Conservation (phyloP, 2,113 vertebrate genomes). For the Aythya baeri region DNA sequence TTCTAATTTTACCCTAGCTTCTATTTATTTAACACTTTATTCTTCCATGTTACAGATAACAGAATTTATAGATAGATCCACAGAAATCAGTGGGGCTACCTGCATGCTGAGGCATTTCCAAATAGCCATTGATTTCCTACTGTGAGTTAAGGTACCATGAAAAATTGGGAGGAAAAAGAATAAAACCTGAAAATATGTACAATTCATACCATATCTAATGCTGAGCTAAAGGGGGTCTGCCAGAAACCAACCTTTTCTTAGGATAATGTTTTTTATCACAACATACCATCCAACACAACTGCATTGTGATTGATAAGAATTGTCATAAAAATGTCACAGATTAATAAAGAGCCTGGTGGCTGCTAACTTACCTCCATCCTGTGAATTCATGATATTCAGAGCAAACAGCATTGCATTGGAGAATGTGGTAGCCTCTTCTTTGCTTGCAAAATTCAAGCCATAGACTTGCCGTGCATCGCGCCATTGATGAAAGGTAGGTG, state of each 20-base stretch:
- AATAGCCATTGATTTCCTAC: neutral
- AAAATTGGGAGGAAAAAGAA: neutral
- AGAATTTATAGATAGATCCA: neutral
- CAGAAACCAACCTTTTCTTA: neutral
- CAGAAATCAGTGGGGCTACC: neutral
- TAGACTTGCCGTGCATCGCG: constrained; percentile 97
- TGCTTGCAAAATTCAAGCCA: constrained; percentile 97
- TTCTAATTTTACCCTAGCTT: neutral
- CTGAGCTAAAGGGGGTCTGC: neutral
- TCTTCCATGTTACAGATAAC: neutral
- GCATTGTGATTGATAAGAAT: neutral
- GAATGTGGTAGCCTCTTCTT: constrained; percentile 97
- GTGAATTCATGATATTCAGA: constrained; percentile 96
- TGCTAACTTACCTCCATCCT: constrained; percentile 88
- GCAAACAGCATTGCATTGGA: constrained; percentile 98
- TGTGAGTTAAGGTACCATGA: neutral
- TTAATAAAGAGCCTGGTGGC: neutral
- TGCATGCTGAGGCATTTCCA: neutral
- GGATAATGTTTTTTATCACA: neutral
- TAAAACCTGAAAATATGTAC: neutral
- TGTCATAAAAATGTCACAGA: neutral
- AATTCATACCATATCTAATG: neutral
- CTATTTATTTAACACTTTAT: neutral
- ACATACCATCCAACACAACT: neutral
- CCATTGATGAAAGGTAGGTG: constrained; percentile 99